phyloP scores from a whole-genome alignment of 2,888 invertebrate species.

The Aproaerema taeniolella region DNA sequence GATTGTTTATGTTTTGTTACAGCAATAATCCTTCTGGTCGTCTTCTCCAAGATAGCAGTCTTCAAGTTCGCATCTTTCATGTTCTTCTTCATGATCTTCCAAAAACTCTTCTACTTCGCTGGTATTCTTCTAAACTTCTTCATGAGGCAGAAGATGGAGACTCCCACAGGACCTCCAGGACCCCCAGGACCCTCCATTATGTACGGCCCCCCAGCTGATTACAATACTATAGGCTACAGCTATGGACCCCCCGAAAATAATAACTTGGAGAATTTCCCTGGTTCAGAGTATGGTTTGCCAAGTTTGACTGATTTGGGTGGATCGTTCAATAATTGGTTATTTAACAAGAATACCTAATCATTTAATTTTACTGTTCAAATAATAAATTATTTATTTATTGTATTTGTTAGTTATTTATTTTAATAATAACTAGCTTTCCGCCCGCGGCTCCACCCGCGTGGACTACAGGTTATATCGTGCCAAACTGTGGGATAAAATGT shows the following conservation, averaged over 20 bases:
- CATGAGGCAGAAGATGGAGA: slow-evolving; percentile 41
- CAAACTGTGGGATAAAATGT: no score
- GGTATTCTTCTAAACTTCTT: slow-evolving; percentile 53
- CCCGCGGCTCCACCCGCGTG: no score
- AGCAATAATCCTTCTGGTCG: slow-evolving; percentile 52
- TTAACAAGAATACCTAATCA: slow-evolving; percentile 37
- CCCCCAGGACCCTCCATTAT: slow-evolving; percentile 22
- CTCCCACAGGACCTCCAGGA: slow-evolving; percentile 27
- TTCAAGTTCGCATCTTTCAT: slow-evolving; percentile 53
- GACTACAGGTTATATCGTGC: no score
- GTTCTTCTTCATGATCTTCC: slow-evolving; percentile 57
- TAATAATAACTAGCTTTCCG: no score
- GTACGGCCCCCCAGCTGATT: slow-evolving; percentile 54
- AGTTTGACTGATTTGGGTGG: slow-evolving; percentile 44
- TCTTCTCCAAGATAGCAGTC: slow-evolving; percentile 54
- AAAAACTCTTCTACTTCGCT: slow-evolving; percentile 54
- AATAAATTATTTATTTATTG: slow-evolving; percentile 22
- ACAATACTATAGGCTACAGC: slow-evolving; percentile 62
- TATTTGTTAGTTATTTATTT: slow-evolving; percentile 7
- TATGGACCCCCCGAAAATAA: slow-evolving; percentile 43
- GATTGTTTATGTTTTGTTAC: no score
- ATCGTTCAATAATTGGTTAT: slow-evolving; percentile 47
- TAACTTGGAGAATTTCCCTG: slow-evolving; percentile 26
- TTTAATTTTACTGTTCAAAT: background rate
- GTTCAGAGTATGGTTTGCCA: slow-evolving; percentile 33